Evolutionary conservation across 2,888 invertebrate genomes (phyloP).

Genomic region (Patella ulyssiponensis): DNA sequence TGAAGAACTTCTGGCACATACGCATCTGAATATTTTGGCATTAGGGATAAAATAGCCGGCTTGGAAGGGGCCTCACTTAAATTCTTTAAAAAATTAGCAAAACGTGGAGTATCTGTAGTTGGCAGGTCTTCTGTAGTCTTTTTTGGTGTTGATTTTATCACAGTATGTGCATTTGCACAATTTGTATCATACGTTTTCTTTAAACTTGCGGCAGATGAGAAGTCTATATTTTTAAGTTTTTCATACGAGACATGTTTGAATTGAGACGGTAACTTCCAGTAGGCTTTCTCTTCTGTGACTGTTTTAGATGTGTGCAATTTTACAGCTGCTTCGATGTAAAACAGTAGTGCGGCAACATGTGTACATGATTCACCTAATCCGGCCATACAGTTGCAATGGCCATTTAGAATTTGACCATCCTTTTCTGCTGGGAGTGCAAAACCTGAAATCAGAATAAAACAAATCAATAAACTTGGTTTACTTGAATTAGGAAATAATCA

Average conservation of each 20-base stretch:
- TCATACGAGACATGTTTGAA: conserved; percentile 21
- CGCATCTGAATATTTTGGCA: not conserved
- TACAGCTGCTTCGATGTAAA: conserved; percentile 37
- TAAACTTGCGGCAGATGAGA: conserved; percentile 18
- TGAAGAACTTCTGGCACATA: not conserved
- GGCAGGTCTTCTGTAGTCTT: too few species aligned
- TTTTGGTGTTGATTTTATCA: too few species aligned
- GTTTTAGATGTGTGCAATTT: conserved; percentile 34
- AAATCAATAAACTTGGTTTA: too few species aligned
- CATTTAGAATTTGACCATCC: conserved; percentile 28
- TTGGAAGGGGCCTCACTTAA: too few species aligned
- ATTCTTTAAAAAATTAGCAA: too few species aligned
- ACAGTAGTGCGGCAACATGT: conserved; percentile 43
- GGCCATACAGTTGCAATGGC: conserved; percentile 49
- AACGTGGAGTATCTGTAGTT: too few species aligned
- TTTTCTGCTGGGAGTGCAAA: conserved; percentile 29
- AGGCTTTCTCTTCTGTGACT: conserved; percentile 37
- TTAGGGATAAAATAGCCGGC: too few species aligned
- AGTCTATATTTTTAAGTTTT: conserved; percentile 21
- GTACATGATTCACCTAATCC: conserved; percentile 45
- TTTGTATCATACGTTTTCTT: not conserved
- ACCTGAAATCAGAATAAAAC: conserved; percentile 29
- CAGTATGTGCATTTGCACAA: too few species aligned
- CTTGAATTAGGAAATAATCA: too few species aligned
- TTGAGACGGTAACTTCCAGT: conserved; percentile 37